Evolutionary conservation across 2,888 invertebrate genomes (phyloP), one percentile per base, ranked within the genome.

Genomic region (Coleophora deauratella): DNA sequence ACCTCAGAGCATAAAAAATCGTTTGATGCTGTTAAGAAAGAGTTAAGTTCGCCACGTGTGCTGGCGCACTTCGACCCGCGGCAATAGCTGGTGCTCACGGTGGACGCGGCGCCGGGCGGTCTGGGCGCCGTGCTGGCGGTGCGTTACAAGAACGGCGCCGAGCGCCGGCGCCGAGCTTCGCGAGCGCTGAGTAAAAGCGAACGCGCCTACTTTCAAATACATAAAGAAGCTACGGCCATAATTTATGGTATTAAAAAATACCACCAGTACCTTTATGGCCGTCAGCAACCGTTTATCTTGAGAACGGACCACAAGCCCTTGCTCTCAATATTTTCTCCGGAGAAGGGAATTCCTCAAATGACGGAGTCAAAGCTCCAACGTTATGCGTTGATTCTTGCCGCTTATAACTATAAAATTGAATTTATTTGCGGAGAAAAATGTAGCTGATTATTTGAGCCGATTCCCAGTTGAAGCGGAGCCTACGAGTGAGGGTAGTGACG

Each of bases 61-160:
- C 35, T 50, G 10, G 44, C 46, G 1, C 47, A 50, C 31, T 50
- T 37, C 28, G 37, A 47, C 31, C 43, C 44, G 1, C 14, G 21
- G 9, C 43, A 37, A 8, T 34, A 34, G 32, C 32, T 40, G 6
- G 42, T 45, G 13, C 27, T 49, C 15, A 38, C 41, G 21, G 45
- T 44, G 13, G 45, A 42, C 33, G 46, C 46, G 32, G 35, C 41
- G 4, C 44, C 46, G 3, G 12, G 31, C n/a, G 46, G 49, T 9
- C 37, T 49, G 3, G 45, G 49, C 14, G 46, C 46, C 10, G 42
- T 46, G 31, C n/a, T 45, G 49, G 12, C 35, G 43, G 3, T 41
- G 46, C 27, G 46, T 42, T 10, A 37, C 27, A 10, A 31, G 3
- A 35, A 38, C n/a, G 37, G 33, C 9, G 2, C 2, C 9, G 48